Evolutionary conservation across 1,140 invertebrate genomes (phyloP).

Genomic region (Hypsibius dujardini): DNA sequence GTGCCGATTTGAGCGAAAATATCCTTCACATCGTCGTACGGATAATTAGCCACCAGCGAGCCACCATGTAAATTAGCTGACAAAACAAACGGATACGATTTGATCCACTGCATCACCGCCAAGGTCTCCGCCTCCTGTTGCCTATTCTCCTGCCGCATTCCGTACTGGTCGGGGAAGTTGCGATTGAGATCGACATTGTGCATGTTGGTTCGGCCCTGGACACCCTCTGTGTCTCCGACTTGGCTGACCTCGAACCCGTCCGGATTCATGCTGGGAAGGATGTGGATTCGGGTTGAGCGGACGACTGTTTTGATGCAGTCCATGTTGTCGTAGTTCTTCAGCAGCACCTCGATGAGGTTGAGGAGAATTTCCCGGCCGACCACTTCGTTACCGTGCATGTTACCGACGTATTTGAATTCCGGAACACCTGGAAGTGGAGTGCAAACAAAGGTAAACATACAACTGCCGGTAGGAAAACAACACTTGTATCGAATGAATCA

Average conservation of each 20-base stretch:
- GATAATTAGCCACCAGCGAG: slow-evolving; percentile 79
- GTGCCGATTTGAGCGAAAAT: slow-evolving; percentile 37
- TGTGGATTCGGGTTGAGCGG: slow-evolving; percentile 58
- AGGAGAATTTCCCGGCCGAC: slow-evolving; percentile 69
- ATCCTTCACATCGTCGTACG: slow-evolving; percentile 67
- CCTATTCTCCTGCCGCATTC: slow-evolving; percentile 42
- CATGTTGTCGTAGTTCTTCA: slow-evolving; percentile 60
- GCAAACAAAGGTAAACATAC: not conserved
- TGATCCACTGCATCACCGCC: slow-evolving; percentile 79
- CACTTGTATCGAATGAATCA: too few species aligned
- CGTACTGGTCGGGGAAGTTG: slow-evolving; percentile 86
- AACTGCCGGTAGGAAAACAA: too few species aligned
- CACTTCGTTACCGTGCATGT: slow-evolving; percentile 93
- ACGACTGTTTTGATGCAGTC: slow-evolving; percentile 53
- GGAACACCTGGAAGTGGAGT: slow-evolving; percentile 44
- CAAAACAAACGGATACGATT: slow-evolving; percentile 68
- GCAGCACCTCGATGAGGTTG: slow-evolving; percentile 62
- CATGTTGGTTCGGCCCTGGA: slow-evolving; percentile 57
- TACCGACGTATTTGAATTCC: slow-evolving; percentile 79
- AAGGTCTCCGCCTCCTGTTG: slow-evolving; percentile 60
- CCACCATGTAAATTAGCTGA: slow-evolving; percentile 92
- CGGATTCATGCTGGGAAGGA: slow-evolving; percentile 92
- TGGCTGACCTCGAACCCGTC: slow-evolving; percentile 72
- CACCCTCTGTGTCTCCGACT: slow-evolving; percentile 45
- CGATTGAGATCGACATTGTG: slow-evolving; percentile 64